Evolutionary conservation across 2,888 invertebrate species (phyloP), one percentile per base, ranked within the genome.

Genomic region (Phanerotoma sp.): DNA sequence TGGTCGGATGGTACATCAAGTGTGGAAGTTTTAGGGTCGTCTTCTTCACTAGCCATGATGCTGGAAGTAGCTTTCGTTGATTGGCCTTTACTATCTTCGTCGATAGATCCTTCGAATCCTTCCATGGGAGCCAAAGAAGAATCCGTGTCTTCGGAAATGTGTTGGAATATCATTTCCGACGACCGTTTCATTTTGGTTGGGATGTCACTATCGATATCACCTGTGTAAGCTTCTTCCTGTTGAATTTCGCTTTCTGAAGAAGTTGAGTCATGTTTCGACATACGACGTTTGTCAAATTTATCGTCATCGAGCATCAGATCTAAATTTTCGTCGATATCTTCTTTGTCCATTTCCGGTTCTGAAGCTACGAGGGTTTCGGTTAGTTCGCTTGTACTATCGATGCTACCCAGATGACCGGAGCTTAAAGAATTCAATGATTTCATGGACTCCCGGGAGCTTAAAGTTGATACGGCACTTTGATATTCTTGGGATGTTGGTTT

Each of bases 341-440:
- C 82, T 57, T 82, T 82, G 66, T 84, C 84, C 66, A 86, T 83
- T 56, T 89, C 82, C 66, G 89, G 88, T 66, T 87, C 86, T 3
- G 96, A 95, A 11, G 95, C 93, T 9, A 97, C 89, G 7, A 97
- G 78, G 2, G 96, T 97, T 79, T 96, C 96, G 1, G 95, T 95
- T 6, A 83, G 77, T 77, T 96, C 96, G 28, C 95, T 95, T 32
- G 93, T 86, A 42, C 80, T 77, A 78, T 94, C 94, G 60, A 93
- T 85, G 70, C 93, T 93, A 1, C 89, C 93, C 54, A 94, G 81
- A 75, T 93, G 89, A 15, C 92, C 93, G 0, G 93, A 93, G 62
- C 90, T 91, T 77, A 93, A 89, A 2, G 93, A 94, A 70, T 93
- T 92, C 38, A 94, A 80, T 56, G 93, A 93, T 72, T 88, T 91